phyloP scores from a whole-genome alignment of 2,888 invertebrate genomes.

The Malthinus flaveolus region DNA sequence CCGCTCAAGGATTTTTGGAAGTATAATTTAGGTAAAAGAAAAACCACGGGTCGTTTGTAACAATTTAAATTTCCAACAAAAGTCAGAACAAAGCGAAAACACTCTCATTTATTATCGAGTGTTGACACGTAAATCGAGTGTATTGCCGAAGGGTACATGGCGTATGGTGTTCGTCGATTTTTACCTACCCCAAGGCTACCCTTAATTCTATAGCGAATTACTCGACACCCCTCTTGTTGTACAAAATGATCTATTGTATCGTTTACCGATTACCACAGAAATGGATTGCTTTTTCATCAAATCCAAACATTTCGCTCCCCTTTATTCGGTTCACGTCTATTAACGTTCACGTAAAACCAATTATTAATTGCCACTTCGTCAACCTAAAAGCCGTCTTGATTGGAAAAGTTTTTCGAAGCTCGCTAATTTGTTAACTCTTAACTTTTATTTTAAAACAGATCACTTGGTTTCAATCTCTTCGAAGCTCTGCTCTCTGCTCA shows the following conservation, averaged over 20 bases:
- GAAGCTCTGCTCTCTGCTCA: no score
- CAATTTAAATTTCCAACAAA: not conserved
- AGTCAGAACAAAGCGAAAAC: not conserved
- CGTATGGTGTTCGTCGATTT: conserved; percentile 18
- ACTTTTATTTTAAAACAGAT: no score
- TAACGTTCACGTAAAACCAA: no score
- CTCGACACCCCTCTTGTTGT: conserved; percentile 9
- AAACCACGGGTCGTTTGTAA: not conserved
- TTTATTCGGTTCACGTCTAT: not conserved
- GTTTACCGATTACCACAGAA: conserved; percentile 25
- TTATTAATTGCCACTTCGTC: no score
- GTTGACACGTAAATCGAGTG: conserved; percentile 13
- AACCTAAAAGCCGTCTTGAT: no score
- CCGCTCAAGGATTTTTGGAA: conserved; percentile 87
- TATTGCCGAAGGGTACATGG: conserved; percentile 1
- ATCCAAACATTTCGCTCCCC: conserved; percentile 15
- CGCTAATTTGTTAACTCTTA: no score
- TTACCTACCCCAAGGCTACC: conserved; percentile 10
- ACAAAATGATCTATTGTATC: conserved; percentile 26
- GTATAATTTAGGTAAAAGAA: conserved; percentile 67
- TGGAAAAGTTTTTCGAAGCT: no score
- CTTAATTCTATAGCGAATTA: conserved; percentile 10
- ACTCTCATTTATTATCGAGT: conserved; percentile 1
- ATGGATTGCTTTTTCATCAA: conserved; percentile 27
- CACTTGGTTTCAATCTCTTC: no score